Conservation (phyloP, 2,888 invertebrate genomes). For the Athetis lepigone region DNA sequence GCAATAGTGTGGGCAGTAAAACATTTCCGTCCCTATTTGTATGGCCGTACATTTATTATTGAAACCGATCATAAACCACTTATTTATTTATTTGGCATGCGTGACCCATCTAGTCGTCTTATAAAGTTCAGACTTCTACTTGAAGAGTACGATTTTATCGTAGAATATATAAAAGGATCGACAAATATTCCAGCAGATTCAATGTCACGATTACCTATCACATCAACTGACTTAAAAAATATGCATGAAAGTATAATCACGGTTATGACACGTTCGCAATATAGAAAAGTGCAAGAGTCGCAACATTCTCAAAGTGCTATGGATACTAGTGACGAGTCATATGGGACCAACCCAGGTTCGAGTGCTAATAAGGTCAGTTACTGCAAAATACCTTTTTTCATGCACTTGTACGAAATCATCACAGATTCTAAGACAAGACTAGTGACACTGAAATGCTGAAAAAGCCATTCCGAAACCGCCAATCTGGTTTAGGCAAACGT, state of each 20-base stretch:
- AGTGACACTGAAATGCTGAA: too few relatives aligned
- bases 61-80: neutral
- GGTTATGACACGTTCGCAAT: neutral
- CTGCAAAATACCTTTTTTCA: too few relatives aligned
- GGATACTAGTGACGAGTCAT: neutral
- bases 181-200: neutral
- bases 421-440: too few relatives aligned
- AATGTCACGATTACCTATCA: slow-evolving; percentile 1
- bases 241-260: slow-evolving; percentile 1
- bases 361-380: too few relatives aligned
- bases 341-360: too few relatives aligned
- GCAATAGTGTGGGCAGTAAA: too few relatives aligned
- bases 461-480: too few relatives aligned
- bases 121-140: neutral
- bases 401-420: too few relatives aligned
- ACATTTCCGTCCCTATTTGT: neutral
- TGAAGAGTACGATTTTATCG: neutral
- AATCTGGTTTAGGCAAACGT: too few relatives aligned
- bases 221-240: neutral
- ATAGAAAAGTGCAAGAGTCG: neutral
- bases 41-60: neutral
- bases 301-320: neutral
- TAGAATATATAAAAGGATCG: neutral
- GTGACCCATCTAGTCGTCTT: neutral
- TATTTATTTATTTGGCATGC: too few relatives aligned